Conservation (phyloP, 2,797 vertebrate species). For the Pangasius djambal region DNA sequence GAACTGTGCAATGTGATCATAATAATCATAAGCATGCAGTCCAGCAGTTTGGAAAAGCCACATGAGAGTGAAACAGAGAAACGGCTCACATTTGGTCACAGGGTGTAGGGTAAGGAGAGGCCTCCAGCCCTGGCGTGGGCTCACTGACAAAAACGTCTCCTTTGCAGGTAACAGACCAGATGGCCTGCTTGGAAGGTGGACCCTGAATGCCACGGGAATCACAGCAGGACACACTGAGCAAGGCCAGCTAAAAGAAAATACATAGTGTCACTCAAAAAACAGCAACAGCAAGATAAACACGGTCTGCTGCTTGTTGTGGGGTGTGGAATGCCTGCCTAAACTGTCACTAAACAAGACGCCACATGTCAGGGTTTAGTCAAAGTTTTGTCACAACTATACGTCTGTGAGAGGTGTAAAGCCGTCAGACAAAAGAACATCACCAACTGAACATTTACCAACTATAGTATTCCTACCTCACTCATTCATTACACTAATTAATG, state of each 20-base stretch:
- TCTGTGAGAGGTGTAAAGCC: neutral
- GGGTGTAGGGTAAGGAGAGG: slow-evolving; percentile 75
- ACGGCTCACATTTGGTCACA: slow-evolving; percentile 92
- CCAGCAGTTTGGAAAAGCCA: neutral
- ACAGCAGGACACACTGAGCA: slow-evolving; percentile 89
- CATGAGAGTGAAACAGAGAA: neutral
- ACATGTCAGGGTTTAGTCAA: neutral
- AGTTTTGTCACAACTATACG: neutral
- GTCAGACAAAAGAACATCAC: neutral
- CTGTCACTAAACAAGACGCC: neutral
- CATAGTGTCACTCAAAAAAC: slow-evolving; percentile 14
- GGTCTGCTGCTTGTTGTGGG: neutral
- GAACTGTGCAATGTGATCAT: neutral
- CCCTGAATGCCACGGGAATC: slow-evolving; percentile 87
- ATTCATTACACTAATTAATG: neutral
- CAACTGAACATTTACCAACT: neutral
- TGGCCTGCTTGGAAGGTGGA: slow-evolving; percentile 88
- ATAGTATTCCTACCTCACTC: neutral
- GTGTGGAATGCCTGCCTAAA: neutral
- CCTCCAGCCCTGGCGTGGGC: slow-evolving; percentile 84
- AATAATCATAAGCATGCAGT: neutral
- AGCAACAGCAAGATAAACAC: slow-evolving; percentile 16
- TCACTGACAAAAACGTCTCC: slow-evolving; percentile 97
- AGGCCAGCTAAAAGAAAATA: slow-evolving; percentile 78
- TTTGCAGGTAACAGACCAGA: slow-evolving; percentile 97